Evolutionary conservation across 2,888 invertebrate genomes (phyloP), one percentile per base, ranked within the genome.

Genomic region (Cylloceria caligata): DNA sequence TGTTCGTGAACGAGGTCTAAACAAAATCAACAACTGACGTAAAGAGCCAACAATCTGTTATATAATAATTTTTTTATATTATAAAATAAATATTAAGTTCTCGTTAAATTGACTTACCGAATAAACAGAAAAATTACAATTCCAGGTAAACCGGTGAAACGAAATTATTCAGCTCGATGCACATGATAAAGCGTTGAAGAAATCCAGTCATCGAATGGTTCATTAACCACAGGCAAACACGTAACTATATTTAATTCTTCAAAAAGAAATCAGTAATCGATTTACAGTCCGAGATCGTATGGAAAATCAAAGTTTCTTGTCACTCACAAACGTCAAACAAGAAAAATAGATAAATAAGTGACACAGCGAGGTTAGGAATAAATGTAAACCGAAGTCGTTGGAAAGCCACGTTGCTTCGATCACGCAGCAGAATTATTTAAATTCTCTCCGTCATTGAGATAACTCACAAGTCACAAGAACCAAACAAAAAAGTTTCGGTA

Each of bases 61-160:
- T 4, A 27, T 55, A n/a, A n/a, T n/a, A n/a, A n/a, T n/a, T n/a
- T n/a, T n/a, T n/a, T n/a, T n/a, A n/a, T n/a, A n/a, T n/a, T n/a
- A n/a, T 49, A 39, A 36, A 42, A 7, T 39, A 16, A 36, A 57
- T n/a, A 5, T 21, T 57, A 9, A 64, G n/a, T n/a, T n/a, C n/a
- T n/a, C 9, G n/a, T 67, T 30, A 9, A 9, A 3, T n/a, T 0
- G 11, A 79, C 82, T 79, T 52, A 82, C 82, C 79, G 39, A 60
- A 42, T 16, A 9, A 3, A 11, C 34, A 39, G n/a, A 24, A 52
- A 72, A 49, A 67, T 71, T 71, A 76, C 21, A 19, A 79, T 1
- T 72, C 68, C 75, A 42, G 52, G 34, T 55, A 39, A 67, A 60
- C 49, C 57, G 62, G 13, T 57, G 55, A 34, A 49, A 68, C 71